Conservation (phyloP, 2,888 invertebrate genomes). For the Congeria kusceri region DNA sequence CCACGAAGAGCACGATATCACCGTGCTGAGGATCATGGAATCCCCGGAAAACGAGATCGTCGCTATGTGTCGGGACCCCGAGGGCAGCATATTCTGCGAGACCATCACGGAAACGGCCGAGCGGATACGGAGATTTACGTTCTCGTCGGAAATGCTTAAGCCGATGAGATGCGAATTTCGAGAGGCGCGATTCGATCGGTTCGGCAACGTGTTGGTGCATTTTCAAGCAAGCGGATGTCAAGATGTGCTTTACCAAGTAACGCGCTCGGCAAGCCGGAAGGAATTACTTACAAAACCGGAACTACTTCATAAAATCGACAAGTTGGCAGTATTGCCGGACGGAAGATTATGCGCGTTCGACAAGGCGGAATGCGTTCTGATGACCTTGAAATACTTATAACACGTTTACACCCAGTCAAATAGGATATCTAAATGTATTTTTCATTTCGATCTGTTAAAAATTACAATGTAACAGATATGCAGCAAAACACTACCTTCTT, state of each 20-base stretch:
- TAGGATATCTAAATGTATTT: too few species aligned
- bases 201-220: constrained; percentile 48
- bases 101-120: constrained; percentile 38
- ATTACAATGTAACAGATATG: too few species aligned
- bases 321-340: constrained; percentile 55
- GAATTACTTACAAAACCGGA: constrained; percentile 60
- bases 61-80: constrained; percentile 33
- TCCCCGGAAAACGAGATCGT: constrained; percentile 48
- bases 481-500: too few species aligned
- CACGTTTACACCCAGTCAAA: too few species aligned
- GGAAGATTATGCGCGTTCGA: constrained; percentile 59
- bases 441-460: too few species aligned
- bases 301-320: constrained; percentile 61
- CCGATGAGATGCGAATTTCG: constrained; percentile 38
- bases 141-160: constrained; percentile 25
- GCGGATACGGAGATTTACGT: constrained; percentile 39
- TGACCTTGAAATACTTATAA: constrained; percentile 52
- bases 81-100: constrained; percentile 54
- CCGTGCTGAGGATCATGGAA: constrained; percentile 48
- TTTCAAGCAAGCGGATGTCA: constrained; percentile 31
- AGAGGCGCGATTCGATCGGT: constrained; percentile 57
- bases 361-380: constrained; percentile 56
- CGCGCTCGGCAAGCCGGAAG: constrained; percentile 26
- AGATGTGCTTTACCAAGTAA: constrained; percentile 51
- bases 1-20: constrained; percentile 33